These are phyloP conservation scores for Sminthurides bifidus DNA, from an alignment of 1,140 invertebrate genomes.

Conservation along the genomic window DNA sequence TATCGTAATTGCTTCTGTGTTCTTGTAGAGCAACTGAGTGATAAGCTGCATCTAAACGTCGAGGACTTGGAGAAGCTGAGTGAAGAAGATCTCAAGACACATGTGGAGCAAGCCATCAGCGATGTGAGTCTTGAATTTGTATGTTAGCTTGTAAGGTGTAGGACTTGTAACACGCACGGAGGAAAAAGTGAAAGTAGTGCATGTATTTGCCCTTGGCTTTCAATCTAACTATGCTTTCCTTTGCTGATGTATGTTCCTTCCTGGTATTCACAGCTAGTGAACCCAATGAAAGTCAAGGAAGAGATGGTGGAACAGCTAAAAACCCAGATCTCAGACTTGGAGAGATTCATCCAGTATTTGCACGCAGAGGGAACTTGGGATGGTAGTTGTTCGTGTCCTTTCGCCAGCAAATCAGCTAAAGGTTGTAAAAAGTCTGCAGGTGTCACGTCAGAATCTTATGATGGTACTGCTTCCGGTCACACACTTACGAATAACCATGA, in stretches of 20 bases:
- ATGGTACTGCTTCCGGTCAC: too few species aligned
- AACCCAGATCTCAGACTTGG: constrained; percentile 91
- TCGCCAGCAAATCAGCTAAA: too few species aligned
- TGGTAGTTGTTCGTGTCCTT: constrained; percentile 48
- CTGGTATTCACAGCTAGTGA: constrained; percentile 69
- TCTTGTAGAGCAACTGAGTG: constrained; percentile 25
- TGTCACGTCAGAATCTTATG: constrained; percentile 50
- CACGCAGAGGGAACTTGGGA: constrained; percentile 48
- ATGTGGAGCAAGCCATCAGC: constrained; percentile 31
- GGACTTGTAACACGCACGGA: too few species aligned
- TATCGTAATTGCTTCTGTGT: too few species aligned
- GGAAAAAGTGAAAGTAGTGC: too few species aligned
- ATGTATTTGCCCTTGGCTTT: too few species aligned
- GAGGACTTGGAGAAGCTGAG: constrained; percentile 29
- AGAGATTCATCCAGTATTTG: constrained; percentile 91
- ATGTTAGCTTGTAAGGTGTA: too few species aligned
- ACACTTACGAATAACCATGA: constrained; percentile 23
- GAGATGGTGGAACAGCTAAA: constrained; percentile 87
- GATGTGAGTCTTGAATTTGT: constrained; percentile 26
- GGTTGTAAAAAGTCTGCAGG: too few species aligned
- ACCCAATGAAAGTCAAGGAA: constrained; percentile 90
- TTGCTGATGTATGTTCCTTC: neutral
- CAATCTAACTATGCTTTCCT: too few species aligned
- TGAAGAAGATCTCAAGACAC: constrained; percentile 25
- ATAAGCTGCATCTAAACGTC: constrained; percentile 28